phyloP scores from a whole-genome alignment of 1,140 invertebrate genomes.

The Drosophila quadrilineata region DNA sequence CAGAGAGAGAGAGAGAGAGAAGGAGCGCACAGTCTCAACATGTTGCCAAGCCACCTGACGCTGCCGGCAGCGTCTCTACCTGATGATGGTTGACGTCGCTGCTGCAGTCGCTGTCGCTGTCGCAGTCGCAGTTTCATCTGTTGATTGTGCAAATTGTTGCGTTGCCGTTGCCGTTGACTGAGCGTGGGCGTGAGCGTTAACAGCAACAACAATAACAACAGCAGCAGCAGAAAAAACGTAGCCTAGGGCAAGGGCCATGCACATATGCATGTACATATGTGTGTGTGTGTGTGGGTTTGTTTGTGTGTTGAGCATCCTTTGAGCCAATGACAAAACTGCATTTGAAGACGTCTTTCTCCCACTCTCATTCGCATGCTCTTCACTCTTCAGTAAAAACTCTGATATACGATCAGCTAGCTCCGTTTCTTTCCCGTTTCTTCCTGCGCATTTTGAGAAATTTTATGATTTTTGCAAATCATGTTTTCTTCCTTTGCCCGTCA shows the following conservation, averaged over 20 bases:
- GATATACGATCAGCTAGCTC: too few species aligned
- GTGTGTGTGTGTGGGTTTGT: conserved; percentile 2
- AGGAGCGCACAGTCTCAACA: too few species aligned
- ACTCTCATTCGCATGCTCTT: too few species aligned
- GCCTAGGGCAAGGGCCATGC: conserved; percentile 13
- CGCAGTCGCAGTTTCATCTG: too few species aligned
- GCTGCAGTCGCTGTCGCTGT: too few species aligned
- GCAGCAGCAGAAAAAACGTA: too few species aligned
- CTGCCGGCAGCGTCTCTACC: conserved; percentile 12
- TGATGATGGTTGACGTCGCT: not conserved
- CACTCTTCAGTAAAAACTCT: too few species aligned
- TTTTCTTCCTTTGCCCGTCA: too few species aligned
- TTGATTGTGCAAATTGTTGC: conserved; percentile 32
- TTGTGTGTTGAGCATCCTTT: conserved; percentile 15
- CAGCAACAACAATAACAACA: not conserved
- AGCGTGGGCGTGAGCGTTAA: conserved; percentile 38
- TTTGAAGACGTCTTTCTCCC: not conserved
- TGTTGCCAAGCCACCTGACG: conserved; percentile 8
- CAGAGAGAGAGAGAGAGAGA: too few species aligned
- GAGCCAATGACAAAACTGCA: conserved; percentile 24
- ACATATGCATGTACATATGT: conserved; percentile 11
- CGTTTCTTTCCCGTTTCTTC: too few species aligned
- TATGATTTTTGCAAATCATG: too few species aligned
- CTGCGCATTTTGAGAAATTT: too few species aligned
- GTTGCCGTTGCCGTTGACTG: conserved; percentile 27